Base-by-base conservation (phyloP, 2,797 vertebrate genomes). In the Apogon talboti region DNA sequence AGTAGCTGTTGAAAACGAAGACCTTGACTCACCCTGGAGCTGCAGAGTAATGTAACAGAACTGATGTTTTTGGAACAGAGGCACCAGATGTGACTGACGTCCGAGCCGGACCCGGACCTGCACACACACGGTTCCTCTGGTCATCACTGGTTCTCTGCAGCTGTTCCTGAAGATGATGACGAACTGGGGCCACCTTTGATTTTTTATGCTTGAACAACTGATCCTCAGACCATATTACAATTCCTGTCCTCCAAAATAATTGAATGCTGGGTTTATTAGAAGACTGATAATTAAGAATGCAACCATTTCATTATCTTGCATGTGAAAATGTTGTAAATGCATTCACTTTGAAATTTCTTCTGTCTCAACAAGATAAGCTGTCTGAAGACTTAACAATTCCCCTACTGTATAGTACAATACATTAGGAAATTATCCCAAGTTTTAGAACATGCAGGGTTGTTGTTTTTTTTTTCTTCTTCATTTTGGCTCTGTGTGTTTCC, bases 21-120 rank as follows among this genome's bases (percentile, higher is more conserved):
- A 86, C 85, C 74, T 88, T 79, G 78, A 62, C 57, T 76, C 56
- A 28, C 42, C 73, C 67, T 79, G 54, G 18, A 77, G 51, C 59
- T 49, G 57, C 60, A 1, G 21, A 66, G 80, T 66, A 81, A 50
- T 74, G 70, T 84, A 78, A 77, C 67, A 80, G 11, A 68, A 67
- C 61, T 69, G 64, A 62, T 42, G 57, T 66, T 71, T 51, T 57
- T 18, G 9, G 38, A 77, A 49, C 50, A 67, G 41, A 76, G 42
- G 46, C 5, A 68, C 68, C 46, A 47, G 41, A 78, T 48, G 56
- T 15, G 60, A 65, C 40, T 45, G 38, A 35, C 48, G 57, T 60
- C 42, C 52, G 46, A 83, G 57, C 62, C 33, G 15, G 40, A 53
- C 70, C 24, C 41, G 33, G 16, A 28, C 43, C 61, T 74, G 58